Percentiles rank a stretch among this genome's conserved stretches.
Conservation (phyloP, 2,888 invertebrate species). For the Mimas tiliae region DNA sequence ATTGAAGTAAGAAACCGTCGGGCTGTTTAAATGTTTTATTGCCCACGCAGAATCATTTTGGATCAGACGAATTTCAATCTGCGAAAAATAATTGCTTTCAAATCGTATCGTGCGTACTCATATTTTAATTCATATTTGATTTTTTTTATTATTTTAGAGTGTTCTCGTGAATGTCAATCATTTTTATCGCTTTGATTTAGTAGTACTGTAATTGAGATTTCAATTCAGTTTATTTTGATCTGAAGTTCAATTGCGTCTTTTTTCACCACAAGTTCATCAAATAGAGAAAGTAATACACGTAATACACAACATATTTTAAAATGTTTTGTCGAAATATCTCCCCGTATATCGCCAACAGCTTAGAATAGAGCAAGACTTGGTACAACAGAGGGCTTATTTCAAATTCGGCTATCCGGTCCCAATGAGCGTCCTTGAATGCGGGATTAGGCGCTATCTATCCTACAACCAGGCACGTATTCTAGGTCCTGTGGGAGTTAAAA, state of each 20-base stretch:
- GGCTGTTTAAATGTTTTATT: constrained; percentile 15
- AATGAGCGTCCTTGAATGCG: constrained; percentile 46
- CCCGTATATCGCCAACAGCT: constrained; percentile 28
- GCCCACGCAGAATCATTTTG: constrained; percentile 14
- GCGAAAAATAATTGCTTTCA: constrained; percentile 14
- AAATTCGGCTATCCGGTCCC: constrained; percentile 45
- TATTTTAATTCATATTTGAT: neutral
- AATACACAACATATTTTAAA: neutral
- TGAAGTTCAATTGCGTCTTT: neutral
- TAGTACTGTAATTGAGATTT: neutral
- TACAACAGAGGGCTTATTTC: constrained; percentile 43
- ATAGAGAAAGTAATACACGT: neutral
- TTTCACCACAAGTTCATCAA: neutral
- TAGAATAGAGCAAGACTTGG: constrained; percentile 26
- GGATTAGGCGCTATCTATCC: constrained; percentile 29
- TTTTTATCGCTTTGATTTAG: neutral
- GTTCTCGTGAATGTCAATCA: neutral
- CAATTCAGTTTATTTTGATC: neutral
- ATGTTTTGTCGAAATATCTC: constrained; percentile 18
- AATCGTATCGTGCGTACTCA: neutral
- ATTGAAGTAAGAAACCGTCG: constrained; percentile 2
- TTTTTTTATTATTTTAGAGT: neutral
- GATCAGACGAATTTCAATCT: constrained; percentile 13
- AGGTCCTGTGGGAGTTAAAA: constrained; percentile 17
- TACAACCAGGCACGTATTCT: constrained; percentile 10